Conservation (phyloP, 2,113 vertebrate genomes). For the Rhinolophus ferrumequinum region DNA sequence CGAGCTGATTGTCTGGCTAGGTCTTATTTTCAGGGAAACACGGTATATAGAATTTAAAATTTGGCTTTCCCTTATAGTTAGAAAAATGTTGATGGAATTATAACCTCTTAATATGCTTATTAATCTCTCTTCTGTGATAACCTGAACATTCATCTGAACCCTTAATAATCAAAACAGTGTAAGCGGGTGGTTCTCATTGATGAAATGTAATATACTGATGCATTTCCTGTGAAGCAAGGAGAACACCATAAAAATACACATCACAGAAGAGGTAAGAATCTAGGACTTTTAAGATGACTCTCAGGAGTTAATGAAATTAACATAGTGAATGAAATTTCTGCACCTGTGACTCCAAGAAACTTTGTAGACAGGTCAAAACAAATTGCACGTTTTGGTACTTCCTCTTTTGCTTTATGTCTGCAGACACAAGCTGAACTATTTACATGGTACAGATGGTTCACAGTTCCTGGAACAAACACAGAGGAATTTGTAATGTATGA, state of each 20-base stretch:
- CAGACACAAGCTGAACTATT: background rate
- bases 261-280: background rate
- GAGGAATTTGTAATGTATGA: constrained; percentile 18
- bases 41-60: background rate
- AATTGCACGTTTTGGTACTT: background rate
- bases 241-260: background rate
- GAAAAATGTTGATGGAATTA: background rate
- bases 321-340: constrained; percentile 7
- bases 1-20: too few relatives aligned
- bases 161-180: background rate
- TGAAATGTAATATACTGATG: background rate
- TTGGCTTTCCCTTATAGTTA: background rate
- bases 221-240: background rate
- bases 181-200: background rate
- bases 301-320: background rate
- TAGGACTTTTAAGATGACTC: background rate
- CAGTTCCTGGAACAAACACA: constrained; percentile 15
- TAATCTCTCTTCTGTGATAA: background rate
- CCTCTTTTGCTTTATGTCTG: background rate
- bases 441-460: background rate
- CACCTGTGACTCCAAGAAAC: background rate
- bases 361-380: background rate
- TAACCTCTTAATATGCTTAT: background rate
- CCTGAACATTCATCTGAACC: background rate
- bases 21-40: too few relatives aligned